A percentile compares a stretch with the other conserved stretches of the same genome.
These are phyloP conservation scores for Syrphus vitripennis DNA, from an alignment of 2,888 invertebrate genomes.

Conservation along the genomic window DNA sequence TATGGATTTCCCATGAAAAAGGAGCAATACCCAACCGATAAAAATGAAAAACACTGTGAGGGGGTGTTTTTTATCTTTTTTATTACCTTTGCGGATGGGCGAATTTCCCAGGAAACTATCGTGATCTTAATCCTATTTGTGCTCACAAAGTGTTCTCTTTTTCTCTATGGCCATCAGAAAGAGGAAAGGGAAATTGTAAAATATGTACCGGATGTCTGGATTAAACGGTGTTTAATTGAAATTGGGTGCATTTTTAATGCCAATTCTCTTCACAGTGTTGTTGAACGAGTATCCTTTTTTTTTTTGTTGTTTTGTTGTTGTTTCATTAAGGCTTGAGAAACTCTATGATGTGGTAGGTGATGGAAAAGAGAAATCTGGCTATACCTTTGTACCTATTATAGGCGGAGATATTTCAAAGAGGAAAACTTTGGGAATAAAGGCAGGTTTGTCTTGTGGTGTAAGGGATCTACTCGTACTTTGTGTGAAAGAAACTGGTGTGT, in stretches of 20 bases:
- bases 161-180: background rate
- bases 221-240: conserved; percentile 67
- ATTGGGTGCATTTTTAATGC: conserved; percentile 66
- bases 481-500: background rate
- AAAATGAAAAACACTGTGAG: conserved; percentile 8
- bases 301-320: background rate
- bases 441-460: background rate
- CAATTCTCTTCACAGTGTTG: conserved; percentile 8
- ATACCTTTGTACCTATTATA: background rate
- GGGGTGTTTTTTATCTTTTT: conserved; percentile 8
- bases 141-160: conserved; percentile 46
- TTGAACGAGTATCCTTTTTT: background rate
- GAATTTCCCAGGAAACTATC: conserved; percentile 54
- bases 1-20: background rate
- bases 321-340: background rate
- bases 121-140: conserved; percentile 40
- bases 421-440: conserved; percentile 5
- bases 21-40: conserved; percentile 11
- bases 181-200: conserved; percentile 60
- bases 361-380: background rate
- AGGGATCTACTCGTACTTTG: background rate
- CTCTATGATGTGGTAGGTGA: background rate
- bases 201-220: conserved; percentile 58
- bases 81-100: conserved; percentile 40
- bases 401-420: background rate